Evolutionary conservation across 2,888 invertebrate genomes (phyloP), one percentile per base, ranked within the genome.

Genomic region (Dolichopus griseipennis): DNA sequence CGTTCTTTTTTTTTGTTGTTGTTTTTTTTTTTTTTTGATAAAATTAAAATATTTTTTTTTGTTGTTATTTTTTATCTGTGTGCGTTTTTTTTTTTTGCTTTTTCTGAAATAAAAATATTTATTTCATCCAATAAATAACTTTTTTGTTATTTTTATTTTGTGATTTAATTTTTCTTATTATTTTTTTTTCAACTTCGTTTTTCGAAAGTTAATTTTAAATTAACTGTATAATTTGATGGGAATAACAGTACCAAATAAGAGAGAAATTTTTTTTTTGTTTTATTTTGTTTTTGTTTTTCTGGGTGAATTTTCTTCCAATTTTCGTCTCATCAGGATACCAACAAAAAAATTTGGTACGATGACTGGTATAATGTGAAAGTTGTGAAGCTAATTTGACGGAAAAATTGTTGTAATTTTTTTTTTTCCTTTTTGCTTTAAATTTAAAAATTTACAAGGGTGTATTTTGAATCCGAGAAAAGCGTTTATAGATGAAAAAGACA

Each of bases 211-310:
- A 52, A 52, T 52, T 52, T 52, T 52, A 52, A 52, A 52, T 52
- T 52, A 52, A 52, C 52, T 52, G 52, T 52, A 52, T 52, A 52
- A 52, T 52, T 52, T 52, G 52, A 52, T 52, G n/a, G 52, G 52
- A 18, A 37, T 37, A 12, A 37, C 2, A 27, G 5, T 4, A 27
- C 3, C 27, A 27, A 27, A 5, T 4, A 27, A 27, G 27, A 27
- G 8, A 12, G 8, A 10, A 18, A 52, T 18, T 52, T 52, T 15
- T 52, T 43, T 43, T 43, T 43, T 12, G 2, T 52, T 52, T 52
- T 18, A 4, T 18, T 52, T 7, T 52, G 9, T 3, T 6, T 27
- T 5, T 27, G 5, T 27, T 27, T 5, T 27, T 27, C 5, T 27
- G 2, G 27, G 2, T 27, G 52, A 52, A 52, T 52, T 52, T 52